A percentile compares a stretch with the other conserved stretches of the same genome.
These are phyloP conservation scores for Patagioenas fasciata DNA, from an alignment of 2,113 vertebrate species.

Conservation along the genomic window DNA sequence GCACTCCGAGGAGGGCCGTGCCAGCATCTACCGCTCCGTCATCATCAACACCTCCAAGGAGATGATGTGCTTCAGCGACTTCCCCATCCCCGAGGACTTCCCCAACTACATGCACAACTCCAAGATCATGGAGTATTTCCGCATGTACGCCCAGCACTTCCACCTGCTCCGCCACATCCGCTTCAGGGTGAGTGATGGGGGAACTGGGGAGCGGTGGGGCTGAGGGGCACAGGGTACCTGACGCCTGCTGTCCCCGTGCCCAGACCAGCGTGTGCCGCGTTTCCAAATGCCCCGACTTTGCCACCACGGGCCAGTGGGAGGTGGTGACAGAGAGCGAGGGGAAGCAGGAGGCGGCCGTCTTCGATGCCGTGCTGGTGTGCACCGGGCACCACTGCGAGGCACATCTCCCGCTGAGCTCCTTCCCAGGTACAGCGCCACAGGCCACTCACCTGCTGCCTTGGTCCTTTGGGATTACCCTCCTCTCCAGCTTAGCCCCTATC, in stretches of 20 bases:
- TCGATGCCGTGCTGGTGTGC: constrained; percentile 89
- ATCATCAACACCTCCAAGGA: constrained; percentile 91
- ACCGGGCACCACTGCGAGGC: constrained; percentile 82
- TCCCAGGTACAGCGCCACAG: constrained; percentile 75
- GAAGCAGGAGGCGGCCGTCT: constrained; percentile 72
- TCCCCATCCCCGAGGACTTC: constrained; percentile 83
- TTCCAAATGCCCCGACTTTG: constrained; percentile 77
- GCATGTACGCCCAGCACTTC: constrained; percentile 83
- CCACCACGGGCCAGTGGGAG: constrained; percentile 83
- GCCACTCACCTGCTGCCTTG: background rate
- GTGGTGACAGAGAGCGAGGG: constrained; percentile 75
- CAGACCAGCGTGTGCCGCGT: constrained; percentile 83
- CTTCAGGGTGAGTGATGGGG: constrained; percentile 64
- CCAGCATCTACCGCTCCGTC: constrained; percentile 87
- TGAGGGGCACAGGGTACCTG: fast-evolving
- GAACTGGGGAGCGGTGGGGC: fast-evolving
- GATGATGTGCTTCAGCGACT: constrained; percentile 94
- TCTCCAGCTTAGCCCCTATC: background rate
- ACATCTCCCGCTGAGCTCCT: constrained; percentile 75
- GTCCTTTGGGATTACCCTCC: background rate
- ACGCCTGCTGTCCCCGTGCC: background rate
- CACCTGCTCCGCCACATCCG: constrained; percentile 78
- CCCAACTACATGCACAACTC: constrained; percentile 89
- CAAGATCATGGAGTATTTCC: constrained; percentile 83
- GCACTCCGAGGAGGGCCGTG: constrained; percentile 68